Evolutionary conservation across 2,113 vertebrate species (phyloP).

Genomic region (Melanostigma gelatinosum): DNA sequence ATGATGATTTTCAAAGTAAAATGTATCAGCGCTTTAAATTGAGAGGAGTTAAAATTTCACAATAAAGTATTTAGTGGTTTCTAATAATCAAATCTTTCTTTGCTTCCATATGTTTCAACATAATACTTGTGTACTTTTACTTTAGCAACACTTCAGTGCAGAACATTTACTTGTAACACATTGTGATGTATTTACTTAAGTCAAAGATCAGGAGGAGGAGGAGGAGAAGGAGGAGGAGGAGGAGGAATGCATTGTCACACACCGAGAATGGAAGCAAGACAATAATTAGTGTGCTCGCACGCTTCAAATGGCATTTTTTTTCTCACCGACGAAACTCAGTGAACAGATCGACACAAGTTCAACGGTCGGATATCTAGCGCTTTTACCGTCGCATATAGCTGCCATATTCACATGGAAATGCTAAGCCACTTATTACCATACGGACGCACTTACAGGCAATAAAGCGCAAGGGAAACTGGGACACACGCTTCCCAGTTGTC

Average conservation of each 20-base stretch:
- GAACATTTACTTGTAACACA: no score
- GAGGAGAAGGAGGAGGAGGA: constrained; percentile 7
- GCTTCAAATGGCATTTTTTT: constrained; percentile 14
- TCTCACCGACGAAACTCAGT: background rate
- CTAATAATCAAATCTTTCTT: no score
- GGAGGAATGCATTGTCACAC: constrained; percentile 33
- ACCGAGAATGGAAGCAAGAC: background rate
- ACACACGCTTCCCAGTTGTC: constrained; percentile 14
- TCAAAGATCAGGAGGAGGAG: background rate
- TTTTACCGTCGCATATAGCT: background rate
- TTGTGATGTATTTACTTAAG: no score
- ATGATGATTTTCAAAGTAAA: no score
- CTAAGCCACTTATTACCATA: constrained; percentile 30
- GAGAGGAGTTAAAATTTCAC: no score
- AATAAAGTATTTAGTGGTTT: no score
- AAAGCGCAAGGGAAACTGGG: background rate
- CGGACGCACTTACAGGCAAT: constrained; percentile 16
- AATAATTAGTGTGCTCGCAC: constrained; percentile 32
- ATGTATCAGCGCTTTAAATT: no score
- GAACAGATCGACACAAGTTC: constrained; percentile 29
- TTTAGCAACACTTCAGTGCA: no score
- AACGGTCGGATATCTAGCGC: constrained; percentile 17
- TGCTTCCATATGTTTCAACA: no score
- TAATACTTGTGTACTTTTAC: no score
- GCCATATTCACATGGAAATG: constrained; percentile 35